Evolutionary conservation across 1,140 invertebrate species (phyloP), one percentile per base, ranked within the genome.

Genomic region (Drosophila murphyi): DNA sequence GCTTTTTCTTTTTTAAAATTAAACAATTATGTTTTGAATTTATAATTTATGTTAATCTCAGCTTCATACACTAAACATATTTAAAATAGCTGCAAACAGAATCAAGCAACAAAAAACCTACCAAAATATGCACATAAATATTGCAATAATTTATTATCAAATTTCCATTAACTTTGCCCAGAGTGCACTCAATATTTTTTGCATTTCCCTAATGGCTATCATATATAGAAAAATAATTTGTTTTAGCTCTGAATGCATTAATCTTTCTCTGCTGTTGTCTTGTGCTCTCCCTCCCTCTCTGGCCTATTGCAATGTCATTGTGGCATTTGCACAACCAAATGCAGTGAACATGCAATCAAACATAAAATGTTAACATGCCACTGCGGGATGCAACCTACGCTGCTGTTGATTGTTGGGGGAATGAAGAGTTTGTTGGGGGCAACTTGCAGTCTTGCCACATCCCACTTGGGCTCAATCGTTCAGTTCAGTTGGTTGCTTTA

Each of bases 361-460:
- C 72, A 70, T 71, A 54, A 64, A 75, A 75, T 75, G 72, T 75
- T 59, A 64, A 71, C 72, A 57, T 50, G 52, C 51, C 59, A 45
- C 50, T n/a, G 62, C 54, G 55, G 54, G 50, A 41, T 41, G 39
- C 39, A 41, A 41, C 39, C 8, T 20, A 20, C 20, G 20, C 20
- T 20, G 39, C 7, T 41, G 39, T 3, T 41, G 39, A 10, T 10
- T 41, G 39, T 5, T 41, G 39, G 7, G 20, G 20, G 20, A 20
- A 20, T 41, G 39, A 41, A 41, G 39, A 3, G 39, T 41, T 0
- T 41, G 6, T 41, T n/a, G 2, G 39, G 39, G 7, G 37, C 37
- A 39, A 10, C 39, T 7, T 43, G 39, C 39, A n/a, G 41, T 56
- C 67, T 70, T 62, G 59, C 32, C 35, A 62, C 57, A 63, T 63